Conservation (phyloP, 2,888 invertebrate genomes). For the Philaethria dido region DNA sequence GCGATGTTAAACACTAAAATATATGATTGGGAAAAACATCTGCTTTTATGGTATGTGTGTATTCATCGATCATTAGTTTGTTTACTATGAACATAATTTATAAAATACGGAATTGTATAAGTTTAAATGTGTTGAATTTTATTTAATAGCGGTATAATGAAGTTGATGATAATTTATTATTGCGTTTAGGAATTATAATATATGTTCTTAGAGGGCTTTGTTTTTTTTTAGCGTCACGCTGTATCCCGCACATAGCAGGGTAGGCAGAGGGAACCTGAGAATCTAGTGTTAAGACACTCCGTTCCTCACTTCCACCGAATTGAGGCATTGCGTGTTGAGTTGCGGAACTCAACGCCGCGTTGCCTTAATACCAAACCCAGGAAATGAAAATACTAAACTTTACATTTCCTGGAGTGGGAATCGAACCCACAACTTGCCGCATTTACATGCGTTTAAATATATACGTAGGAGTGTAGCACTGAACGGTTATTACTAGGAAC, state of each 20-base stretch:
- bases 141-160: background rate
- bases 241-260: too few species aligned
- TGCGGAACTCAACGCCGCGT: too few species aligned
- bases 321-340: too few species aligned
- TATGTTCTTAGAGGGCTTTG: background rate
- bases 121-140: background rate
- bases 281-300: too few species aligned
- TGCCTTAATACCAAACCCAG: too few species aligned
- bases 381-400: too few species aligned
- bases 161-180: background rate
- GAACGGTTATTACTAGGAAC: conserved; percentile 33
- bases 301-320: too few species aligned
- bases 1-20: conserved; percentile 32
- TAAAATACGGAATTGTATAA: background rate
- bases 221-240: too few species aligned
- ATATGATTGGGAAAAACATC: conserved; percentile 38
- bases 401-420: too few species aligned
- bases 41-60: conserved; percentile 31
- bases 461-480: background rate
- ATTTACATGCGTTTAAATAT: too few species aligned
- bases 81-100: conserved; percentile 7
- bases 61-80: conserved; percentile 28
- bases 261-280: too few species aligned
- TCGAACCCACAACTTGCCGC: too few species aligned
- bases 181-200: background rate